Conservation (phyloP, 2,888 invertebrate species). For the Ganaspis brasiliensis region DNA sequence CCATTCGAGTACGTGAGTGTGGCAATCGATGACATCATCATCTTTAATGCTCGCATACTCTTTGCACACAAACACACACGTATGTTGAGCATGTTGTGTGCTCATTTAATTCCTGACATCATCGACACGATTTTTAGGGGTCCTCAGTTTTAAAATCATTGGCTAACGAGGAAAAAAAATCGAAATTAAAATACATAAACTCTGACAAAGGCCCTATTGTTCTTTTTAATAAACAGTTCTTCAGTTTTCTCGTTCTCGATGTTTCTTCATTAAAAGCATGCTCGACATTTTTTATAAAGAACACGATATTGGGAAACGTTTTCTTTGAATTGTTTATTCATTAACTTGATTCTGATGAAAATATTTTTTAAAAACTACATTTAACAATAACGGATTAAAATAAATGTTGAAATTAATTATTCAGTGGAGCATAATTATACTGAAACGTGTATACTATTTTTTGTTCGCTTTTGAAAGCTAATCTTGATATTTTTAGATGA, state of each 20-base stretch:
- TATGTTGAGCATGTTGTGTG: neutral
- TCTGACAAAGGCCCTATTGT: constrained; percentile 12
- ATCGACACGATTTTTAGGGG: constrained; percentile 34
- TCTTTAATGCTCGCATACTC: constrained; percentile 26
- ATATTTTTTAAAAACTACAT: no score
- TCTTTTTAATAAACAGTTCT: constrained; percentile 22
- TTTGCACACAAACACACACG: constrained; percentile 14
- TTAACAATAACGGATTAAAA: no score
- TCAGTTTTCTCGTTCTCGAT: neutral
- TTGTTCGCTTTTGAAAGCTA: neutral
- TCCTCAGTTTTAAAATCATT: constrained; percentile 34
- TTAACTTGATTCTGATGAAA: no score
- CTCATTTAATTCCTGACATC: constrained; percentile 38
- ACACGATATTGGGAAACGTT: no score
- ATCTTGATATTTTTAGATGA: constrained; percentile 20
- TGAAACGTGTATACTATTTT: neutral
- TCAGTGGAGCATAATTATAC: neutral
- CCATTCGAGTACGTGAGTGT: constrained; percentile 31
- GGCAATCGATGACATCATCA: constrained; percentile 43
- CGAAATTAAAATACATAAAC: constrained; percentile 20
- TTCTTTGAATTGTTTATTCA: no score
- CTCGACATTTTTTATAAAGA: constrained; percentile 4
- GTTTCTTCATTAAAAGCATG: no score
- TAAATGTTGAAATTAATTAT: no score
- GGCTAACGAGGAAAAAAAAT: constrained; percentile 24